A percentile compares a stretch with the other conserved stretches of the same genome.
Conservation (phyloP, 1,140 invertebrate genomes). For the Pogonognathellus flavescens region DNA sequence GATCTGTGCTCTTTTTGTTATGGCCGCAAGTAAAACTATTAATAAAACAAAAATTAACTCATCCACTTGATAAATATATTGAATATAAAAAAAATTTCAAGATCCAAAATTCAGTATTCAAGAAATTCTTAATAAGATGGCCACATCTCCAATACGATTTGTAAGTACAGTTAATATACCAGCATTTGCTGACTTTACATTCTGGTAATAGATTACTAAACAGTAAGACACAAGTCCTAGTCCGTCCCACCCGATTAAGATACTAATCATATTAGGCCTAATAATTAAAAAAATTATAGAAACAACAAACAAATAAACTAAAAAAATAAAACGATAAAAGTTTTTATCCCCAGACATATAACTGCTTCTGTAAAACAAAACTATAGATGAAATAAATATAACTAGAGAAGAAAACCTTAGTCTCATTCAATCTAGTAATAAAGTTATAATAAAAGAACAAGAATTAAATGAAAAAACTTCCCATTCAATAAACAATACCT, state of each 20-base stretch:
- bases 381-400: slow-evolving; percentile 73
- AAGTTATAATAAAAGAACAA: slow-evolving; percentile 71
- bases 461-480: slow-evolving; percentile 72
- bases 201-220: slow-evolving; percentile 79
- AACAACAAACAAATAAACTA: slow-evolving; percentile 77
- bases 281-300: slow-evolving; percentile 80
- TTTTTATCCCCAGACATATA: slow-evolving; percentile 74
- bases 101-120: slow-evolving; percentile 74
- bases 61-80: slow-evolving; percentile 70
- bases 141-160: slow-evolving; percentile 77
- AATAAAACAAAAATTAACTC: slow-evolving; percentile 71
- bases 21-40: slow-evolving; percentile 73
- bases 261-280: slow-evolving; percentile 77
- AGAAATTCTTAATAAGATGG: slow-evolving; percentile 74
- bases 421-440: slow-evolving; percentile 76
- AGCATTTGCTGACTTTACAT: slow-evolving; percentile 74
- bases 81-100: slow-evolving; percentile 72
- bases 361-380: slow-evolving; percentile 75
- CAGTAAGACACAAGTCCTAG: slow-evolving; percentile 78
- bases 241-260: slow-evolving; percentile 80
- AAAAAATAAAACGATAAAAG: slow-evolving; percentile 74
- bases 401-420: slow-evolving; percentile 75
- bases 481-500: slow-evolving; percentile 72
- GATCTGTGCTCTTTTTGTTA: slow-evolving; percentile 83
- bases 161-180: slow-evolving; percentile 76